Evolutionary conservation across 1,140 invertebrate genomes (phyloP), one percentile per base, ranked within the genome.

Genomic region (Zaprionus camerounensis): DNA sequence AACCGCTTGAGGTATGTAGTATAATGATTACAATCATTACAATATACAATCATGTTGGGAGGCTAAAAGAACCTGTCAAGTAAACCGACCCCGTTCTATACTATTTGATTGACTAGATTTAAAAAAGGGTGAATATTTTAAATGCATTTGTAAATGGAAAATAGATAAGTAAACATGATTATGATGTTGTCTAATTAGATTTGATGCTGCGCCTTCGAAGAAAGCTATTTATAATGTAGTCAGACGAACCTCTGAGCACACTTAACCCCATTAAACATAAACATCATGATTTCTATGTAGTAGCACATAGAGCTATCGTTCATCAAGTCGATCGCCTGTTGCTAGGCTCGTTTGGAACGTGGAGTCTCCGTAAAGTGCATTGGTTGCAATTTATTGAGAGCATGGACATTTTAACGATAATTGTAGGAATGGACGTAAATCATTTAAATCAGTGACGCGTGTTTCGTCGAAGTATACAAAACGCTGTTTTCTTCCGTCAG

Each of bases 381-480:
- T 68, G 59, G 41, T 41, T 68, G 64, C 71, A 72, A 36, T 55
- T 55, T 55, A 69, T 36, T 74, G n/a, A 62, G 36, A 74, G 34
- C 20, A 51, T 51, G 46, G 12, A 51, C 57, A 68, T 55, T 73
- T 15, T 28, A 72, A 51, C 65, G 71, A 75, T 57, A 75, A 75
- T 62, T 62, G 51, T 81, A 77, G 31, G 62, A 68, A 69, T 73
- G 61, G 24, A 62, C 59, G 57, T 71, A 59, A 61, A 59, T 71
- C 62, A 64, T 51, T 58, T 26, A 62, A 34, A 51, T 44, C 49
- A 66, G 74, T 82, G 80, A 82, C 80, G 80, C 65, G 57, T 62
- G 78, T 62, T 70, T 71, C 76, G 75, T 66, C 31, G 69, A 78
- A 74, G 75, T 82, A 82, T 63, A 58, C 66, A 71, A 56, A 34